Evolutionary conservation across 2,797 vertebrate genomes (phyloP).

Genomic region (Nothura maculosa): DNA sequence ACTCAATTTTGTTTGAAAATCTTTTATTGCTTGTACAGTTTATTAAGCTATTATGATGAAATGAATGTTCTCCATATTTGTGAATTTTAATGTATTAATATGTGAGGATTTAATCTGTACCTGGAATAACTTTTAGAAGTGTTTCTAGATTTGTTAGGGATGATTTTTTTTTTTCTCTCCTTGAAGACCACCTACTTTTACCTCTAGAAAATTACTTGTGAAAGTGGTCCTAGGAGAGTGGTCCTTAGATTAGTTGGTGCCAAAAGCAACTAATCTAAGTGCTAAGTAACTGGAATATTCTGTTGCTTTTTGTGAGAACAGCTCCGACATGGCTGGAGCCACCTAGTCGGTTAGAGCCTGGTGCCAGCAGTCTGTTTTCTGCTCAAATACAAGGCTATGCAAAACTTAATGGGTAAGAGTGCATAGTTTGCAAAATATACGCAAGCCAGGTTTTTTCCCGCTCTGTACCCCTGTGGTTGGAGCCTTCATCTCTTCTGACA

Average conservation of each 20-base stretch:
- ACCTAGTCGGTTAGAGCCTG: not conserved
- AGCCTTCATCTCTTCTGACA: not conserved
- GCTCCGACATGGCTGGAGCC: not conserved
- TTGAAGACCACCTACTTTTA: not conserved
- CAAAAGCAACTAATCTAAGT: accelerated
- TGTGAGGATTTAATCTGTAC: not conserved
- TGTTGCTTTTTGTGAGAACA: not conserved
- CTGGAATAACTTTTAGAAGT: not conserved
- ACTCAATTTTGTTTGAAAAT: not conserved
- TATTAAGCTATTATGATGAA: not conserved
- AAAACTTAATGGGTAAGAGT: not conserved
- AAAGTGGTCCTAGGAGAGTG: not conserved
- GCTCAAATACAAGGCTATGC: not conserved
- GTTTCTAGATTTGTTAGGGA: not conserved
- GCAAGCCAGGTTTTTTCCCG: not conserved
- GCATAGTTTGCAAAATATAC: not conserved
- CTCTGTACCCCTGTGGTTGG: not conserved
- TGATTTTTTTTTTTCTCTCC: not conserved
- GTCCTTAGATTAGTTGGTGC: not conserved
- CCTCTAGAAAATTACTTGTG: not conserved
- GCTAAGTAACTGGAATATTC: not conserved
- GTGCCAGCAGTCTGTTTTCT: not conserved
- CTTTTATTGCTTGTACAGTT: not conserved
- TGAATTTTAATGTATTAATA: not conserved
- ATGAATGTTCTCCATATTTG: not conserved